These are phyloP conservation scores for Clavelina lepadiformis DNA, from an alignment of 23 tunicate genomes.

Conservation along the genomic window DNA sequence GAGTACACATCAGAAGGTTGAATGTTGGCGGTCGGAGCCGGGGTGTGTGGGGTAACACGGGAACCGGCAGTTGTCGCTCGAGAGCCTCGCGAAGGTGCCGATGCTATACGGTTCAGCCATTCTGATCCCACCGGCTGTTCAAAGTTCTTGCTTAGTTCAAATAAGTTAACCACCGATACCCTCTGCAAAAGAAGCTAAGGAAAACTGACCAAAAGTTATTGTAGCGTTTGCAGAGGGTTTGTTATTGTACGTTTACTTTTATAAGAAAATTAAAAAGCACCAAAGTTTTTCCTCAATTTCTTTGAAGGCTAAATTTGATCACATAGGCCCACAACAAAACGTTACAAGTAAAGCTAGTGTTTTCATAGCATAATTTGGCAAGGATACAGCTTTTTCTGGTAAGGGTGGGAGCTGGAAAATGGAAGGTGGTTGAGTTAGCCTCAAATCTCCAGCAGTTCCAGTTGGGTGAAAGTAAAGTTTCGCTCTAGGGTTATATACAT, in stretches of 20 bases:
- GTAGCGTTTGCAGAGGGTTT: neutral
- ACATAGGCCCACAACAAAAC: too few species aligned
- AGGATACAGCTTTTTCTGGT: constrained; percentile 88
- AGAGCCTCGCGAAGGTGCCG: constrained; percentile 66
- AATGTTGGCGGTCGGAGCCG: constrained; percentile 81
- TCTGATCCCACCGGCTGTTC: constrained; percentile 49
- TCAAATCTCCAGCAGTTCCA: constrained; percentile 59
- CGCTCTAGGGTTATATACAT: constrained; percentile 87
- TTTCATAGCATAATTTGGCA: too few species aligned
- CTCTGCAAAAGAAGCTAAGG: constrained; percentile 35
- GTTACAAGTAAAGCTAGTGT: too few species aligned
- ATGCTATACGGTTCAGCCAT: constrained; percentile 72
- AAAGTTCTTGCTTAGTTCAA: constrained; percentile 79
- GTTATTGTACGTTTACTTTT: neutral
- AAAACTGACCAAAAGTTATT: neutral
- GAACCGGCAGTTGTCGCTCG: constrained; percentile 80
- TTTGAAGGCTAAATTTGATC: too few species aligned
- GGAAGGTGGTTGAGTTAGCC: constrained; percentile 93
- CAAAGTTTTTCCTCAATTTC: neutral
- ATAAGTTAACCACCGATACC: constrained; percentile 72
- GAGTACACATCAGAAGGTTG: constrained; percentile 56
- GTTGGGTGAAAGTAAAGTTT: constrained; percentile 74
- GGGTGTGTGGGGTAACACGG: constrained; percentile 70
- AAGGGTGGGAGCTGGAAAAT: constrained; percentile 90
- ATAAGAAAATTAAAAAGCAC: neutral